Evolutionary conservation across 1,140 invertebrate species (phyloP).

Genomic region (Conus betulinus): DNA sequence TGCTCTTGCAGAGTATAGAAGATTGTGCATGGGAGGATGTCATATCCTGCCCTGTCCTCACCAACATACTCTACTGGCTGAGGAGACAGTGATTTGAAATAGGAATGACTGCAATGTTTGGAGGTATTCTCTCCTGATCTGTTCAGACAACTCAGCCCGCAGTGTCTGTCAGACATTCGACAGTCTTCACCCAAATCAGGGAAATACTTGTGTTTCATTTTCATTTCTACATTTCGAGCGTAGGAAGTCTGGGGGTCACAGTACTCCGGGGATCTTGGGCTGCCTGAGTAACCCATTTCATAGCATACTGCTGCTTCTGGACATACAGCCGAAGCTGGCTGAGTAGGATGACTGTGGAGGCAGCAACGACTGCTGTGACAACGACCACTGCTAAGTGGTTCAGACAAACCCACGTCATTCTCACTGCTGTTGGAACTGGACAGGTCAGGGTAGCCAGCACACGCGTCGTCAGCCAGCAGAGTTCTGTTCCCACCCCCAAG

Average conservation of each 20-base stretch:
- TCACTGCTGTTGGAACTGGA: background rate
- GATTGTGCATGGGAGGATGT: no score
- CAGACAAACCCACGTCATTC: background rate
- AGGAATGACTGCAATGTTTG: background rate
- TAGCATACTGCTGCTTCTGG: background rate
- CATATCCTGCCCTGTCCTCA: background rate
- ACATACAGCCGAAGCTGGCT: background rate
- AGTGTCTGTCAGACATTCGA: background rate
- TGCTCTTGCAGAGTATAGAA: background rate
- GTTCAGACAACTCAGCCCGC: no score
- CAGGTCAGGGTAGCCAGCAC: background rate
- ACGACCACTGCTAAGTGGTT: background rate
- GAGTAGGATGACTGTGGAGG: background rate
- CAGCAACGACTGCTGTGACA: background rate
- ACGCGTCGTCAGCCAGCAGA: background rate
- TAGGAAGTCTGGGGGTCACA: background rate
- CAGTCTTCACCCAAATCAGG: background rate
- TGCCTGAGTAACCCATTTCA: background rate
- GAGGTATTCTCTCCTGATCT: background rate
- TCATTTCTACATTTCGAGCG: conserved; percentile 8
- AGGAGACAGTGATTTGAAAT: background rate
- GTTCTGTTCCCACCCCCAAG: conserved; percentile 5
- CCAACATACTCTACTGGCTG: background rate
- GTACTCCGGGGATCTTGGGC: background rate
- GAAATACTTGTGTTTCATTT: conserved; percentile 30